phyloP scores from a whole-genome alignment of 64 coral and sea anemone species.

The Porites lutea region DNA sequence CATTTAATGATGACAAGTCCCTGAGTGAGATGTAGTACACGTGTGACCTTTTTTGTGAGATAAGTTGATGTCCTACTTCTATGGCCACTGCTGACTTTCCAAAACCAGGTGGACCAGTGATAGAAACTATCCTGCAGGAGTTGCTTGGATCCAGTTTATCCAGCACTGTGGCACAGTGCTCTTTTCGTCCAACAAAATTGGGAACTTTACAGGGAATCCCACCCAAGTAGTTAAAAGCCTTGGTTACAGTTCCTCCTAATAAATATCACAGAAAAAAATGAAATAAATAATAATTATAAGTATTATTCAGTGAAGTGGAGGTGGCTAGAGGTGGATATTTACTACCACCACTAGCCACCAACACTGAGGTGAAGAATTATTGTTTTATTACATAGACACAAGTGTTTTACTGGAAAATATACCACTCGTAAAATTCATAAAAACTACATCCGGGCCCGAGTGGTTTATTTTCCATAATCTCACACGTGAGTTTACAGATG shows the following conservation, averaged over 20 bases:
- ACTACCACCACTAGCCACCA: no score
- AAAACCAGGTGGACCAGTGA: conserved; percentile 93
- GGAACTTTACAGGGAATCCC: conserved; percentile 77
- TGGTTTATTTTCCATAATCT: no score
- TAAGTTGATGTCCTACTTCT: conserved; percentile 90
- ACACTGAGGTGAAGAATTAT: no score
- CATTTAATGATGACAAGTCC: conserved; percentile 73
- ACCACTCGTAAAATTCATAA: no score
- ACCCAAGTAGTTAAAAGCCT: conserved; percentile 85
- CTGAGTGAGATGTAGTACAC: conserved; percentile 89
- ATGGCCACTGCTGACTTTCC: conserved; percentile 95
- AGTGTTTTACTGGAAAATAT: no score
- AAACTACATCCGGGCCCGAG: no score
- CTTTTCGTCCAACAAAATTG: conserved; percentile 88
- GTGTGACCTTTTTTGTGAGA: conserved; percentile 35
- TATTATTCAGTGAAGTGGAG: no score
- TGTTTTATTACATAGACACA: no score
- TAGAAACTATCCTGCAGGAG: conserved; percentile 72
- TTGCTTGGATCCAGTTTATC: conserved; percentile 56
- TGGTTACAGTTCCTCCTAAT: conserved; percentile 52
- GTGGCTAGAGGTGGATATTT: no score
- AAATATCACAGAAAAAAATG: not conserved
- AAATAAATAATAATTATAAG: not conserved
- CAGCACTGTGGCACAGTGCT: conserved; percentile 69
- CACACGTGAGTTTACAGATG: no score